Evolutionary conservation across 2,888 invertebrate species (phyloP), one percentile per base, ranked within the genome.

Genomic region (Tortrix viridana): DNA sequence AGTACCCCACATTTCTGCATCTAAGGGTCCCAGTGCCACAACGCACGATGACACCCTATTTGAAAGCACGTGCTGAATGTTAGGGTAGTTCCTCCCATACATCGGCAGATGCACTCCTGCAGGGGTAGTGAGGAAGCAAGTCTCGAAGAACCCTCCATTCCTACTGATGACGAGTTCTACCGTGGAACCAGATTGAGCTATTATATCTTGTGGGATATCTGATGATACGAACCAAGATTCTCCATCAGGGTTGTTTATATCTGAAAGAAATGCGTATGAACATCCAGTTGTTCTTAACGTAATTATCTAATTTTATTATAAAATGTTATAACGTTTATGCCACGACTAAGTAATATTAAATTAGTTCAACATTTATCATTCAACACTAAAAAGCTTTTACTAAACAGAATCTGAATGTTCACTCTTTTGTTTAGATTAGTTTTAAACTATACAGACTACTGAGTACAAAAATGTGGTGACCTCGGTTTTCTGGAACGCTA

Each of bases 61-160:
- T n/a, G 60, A 50, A 23, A 59, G 16, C 6, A 59, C 60, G 20
- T 65, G 65, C 14, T 48, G 48, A 23, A 65, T 60, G 16, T 60
- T 38, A 14, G 65, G 65, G 41, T 65, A 65, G 32, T 50, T 65
- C 18, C 55, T 50, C 37, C 60, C 60, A 20, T 59, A 65, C 22
- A 65, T 52, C 7, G 65, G 65, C 32, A 65, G 23, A 20, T 50
- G 49, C n/a, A 43, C 20, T 38, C 65, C 65, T 4, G 14, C 32
- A 2, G 65, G 65, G 0, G 60, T 65, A 2, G 60, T 65, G 12
- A 65, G n/a, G 44, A 20, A 60, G 22, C 65, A 65, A 22, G 44
- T 52, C 20, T 65, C 65, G 9, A 60, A 65, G 41, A 60, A 60
- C 5, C 65, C 65, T 9, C 56, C 55, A 19, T 16, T 38, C 19